These are phyloP conservation scores for Jaculus jaculus DNA, from an alignment of 2,113 vertebrate genomes.

Conservation along the genomic window DNA sequence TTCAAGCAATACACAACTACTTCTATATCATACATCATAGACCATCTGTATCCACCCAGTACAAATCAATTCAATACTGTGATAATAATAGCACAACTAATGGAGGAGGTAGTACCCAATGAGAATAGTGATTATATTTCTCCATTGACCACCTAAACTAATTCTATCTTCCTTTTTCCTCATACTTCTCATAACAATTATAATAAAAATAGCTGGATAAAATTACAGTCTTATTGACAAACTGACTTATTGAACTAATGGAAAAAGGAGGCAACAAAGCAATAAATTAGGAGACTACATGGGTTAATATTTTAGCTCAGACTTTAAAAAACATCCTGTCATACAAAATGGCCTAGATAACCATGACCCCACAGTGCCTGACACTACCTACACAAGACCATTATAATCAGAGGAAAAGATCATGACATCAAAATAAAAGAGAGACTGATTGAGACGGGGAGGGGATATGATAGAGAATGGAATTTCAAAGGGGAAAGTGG, in stretches of 20 bases:
- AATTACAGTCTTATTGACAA: background rate
- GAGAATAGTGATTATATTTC: background rate
- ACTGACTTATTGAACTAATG: background rate
- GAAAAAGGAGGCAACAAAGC: background rate
- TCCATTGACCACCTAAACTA: background rate
- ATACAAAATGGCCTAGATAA: no score
- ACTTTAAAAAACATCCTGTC: background rate
- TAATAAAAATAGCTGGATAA: background rate
- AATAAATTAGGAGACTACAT: background rate
- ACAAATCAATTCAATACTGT: background rate
- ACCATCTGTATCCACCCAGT: background rate
- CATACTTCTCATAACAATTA: background rate
- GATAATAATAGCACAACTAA: background rate
- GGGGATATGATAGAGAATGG: no score
- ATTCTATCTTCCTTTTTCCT: background rate
- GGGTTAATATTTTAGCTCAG: background rate
- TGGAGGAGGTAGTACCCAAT: background rate
- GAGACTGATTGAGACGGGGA: no score
- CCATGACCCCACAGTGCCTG: no score
- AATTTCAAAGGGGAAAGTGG: no score
- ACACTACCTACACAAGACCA: no score
- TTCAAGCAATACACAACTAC: background rate
- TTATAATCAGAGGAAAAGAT: no score
- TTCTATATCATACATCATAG: background rate
- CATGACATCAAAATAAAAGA: no score